Conservation (phyloP, 2,888 invertebrate genomes). For the Parascotia fuliginaria region DNA sequence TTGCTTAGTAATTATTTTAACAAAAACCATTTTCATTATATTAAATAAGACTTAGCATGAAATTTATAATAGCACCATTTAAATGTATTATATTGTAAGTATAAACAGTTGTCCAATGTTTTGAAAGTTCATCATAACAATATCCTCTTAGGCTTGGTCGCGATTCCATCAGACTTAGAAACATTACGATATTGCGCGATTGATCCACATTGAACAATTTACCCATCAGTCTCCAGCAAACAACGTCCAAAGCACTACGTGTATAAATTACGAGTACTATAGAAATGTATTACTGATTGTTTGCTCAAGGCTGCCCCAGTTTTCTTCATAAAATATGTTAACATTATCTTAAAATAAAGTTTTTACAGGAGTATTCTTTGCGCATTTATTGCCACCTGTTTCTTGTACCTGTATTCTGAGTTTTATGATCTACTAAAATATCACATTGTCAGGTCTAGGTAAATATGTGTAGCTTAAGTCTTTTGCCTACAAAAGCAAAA, state of each 20-base stretch:
- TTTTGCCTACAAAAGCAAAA: background rate
- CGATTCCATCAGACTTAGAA: slow-evolving; percentile 34
- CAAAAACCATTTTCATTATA: background rate
- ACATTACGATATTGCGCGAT: slow-evolving; percentile 34
- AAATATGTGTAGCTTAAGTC: background rate
- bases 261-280: slow-evolving; percentile 39
- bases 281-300: slow-evolving; percentile 45
- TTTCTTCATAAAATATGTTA: slow-evolving; percentile 45
- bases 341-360: slow-evolving; percentile 41
- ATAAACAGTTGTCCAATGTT: slow-evolving; percentile 36
- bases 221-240: slow-evolving; percentile 32
- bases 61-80: background rate
- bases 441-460: background rate
- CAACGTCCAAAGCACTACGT: slow-evolving; percentile 30
- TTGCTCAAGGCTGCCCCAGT: slow-evolving; percentile 45
- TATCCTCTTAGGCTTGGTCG: slow-evolving; percentile 41
- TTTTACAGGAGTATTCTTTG: slow-evolving; percentile 29
- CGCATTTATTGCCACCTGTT: slow-evolving; percentile 37
- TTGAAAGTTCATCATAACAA: slow-evolving; percentile 42
- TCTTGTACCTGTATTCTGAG: slow-evolving; percentile 19
- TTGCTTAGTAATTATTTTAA: background rate
- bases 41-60: background rate
- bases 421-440: background rate
- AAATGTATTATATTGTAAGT: slow-evolving; percentile 9
- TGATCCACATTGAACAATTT: slow-evolving; percentile 39